phyloP scores from a whole-genome alignment of 2,888 invertebrate genomes.

The Metalampra italica region DNA sequence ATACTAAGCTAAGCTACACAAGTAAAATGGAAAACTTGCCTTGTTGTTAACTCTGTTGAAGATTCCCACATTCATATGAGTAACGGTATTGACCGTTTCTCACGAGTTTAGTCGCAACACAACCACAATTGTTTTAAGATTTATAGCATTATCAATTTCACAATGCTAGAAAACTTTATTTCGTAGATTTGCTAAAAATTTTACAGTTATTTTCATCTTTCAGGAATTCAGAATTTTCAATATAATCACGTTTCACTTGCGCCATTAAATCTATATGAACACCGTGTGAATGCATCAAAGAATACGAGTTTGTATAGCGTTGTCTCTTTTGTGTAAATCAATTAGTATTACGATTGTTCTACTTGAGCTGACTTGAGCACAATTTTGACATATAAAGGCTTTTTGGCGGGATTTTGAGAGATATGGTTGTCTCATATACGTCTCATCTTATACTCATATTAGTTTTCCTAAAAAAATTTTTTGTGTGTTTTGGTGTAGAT shows the following conservation, averaged over 20 bases:
- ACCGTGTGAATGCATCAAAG: not conserved
- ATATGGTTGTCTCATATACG: no score
- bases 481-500: no score
- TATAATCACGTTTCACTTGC: no score
- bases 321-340: not conserved
- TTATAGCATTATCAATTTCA: not conserved
- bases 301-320: not conserved
- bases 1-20: conserved; percentile 18
- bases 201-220: no score
- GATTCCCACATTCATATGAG: conserved; percentile 88
- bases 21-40: conserved; percentile 59
- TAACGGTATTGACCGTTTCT: conserved; percentile 50
- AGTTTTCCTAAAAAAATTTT: no score
- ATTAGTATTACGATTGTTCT: not conserved
- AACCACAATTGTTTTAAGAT: not conserved
- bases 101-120: conserved; percentile 21
- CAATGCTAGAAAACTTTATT: not conserved
- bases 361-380: not conserved
- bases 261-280: not conserved
- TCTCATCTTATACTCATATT: no score
- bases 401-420: not conserved
- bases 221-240: no score
- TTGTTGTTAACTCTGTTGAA: conserved; percentile 89
- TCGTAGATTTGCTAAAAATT: no score
- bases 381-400: not conserved